Percentiles rank a stretch among this genome's conserved stretches.
phyloP scores from a whole-genome alignment of 2,797 vertebrate genomes.

The Fratercula arctica region DNA sequence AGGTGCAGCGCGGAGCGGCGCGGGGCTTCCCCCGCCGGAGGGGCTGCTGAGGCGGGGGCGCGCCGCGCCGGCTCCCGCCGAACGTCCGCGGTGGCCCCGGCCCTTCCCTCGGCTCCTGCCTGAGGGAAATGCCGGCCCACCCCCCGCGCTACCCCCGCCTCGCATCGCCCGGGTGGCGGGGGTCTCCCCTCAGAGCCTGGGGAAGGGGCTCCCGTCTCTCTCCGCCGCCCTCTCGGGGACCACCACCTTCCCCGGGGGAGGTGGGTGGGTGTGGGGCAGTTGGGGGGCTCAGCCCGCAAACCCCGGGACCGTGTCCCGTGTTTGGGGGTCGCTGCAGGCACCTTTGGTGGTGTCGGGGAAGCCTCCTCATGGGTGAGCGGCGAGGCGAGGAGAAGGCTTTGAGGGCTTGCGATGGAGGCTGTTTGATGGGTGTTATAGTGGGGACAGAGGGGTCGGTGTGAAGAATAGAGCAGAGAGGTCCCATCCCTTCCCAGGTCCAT shows the following conservation, averaged over 20 bases:
- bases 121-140: not conserved
- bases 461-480: not conserved
- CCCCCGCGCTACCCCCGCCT: not conserved
- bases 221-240: not conserved
- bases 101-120: not conserved
- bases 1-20: not conserved
- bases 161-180: no score
- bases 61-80: not conserved
- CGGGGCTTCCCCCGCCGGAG: not conserved
- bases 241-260: not conserved
- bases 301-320: fast-evolving
- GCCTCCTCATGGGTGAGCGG: not conserved
- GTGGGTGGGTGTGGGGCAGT: not conserved
- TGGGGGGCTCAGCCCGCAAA: not conserved
- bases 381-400: not conserved
- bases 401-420: not conserved
- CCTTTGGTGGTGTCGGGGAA: not conserved
- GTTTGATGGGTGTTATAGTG: not conserved
- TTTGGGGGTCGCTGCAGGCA: not conserved
- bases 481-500: not conserved
- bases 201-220: not conserved
- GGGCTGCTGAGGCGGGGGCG: not conserved
- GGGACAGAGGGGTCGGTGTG: fast-evolving
- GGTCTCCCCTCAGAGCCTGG: not conserved
- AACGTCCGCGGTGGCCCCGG: not conserved